Evolutionary conservation across 2,113 vertebrate genomes (phyloP).

Genomic region (Laticauda colubrina): DNA sequence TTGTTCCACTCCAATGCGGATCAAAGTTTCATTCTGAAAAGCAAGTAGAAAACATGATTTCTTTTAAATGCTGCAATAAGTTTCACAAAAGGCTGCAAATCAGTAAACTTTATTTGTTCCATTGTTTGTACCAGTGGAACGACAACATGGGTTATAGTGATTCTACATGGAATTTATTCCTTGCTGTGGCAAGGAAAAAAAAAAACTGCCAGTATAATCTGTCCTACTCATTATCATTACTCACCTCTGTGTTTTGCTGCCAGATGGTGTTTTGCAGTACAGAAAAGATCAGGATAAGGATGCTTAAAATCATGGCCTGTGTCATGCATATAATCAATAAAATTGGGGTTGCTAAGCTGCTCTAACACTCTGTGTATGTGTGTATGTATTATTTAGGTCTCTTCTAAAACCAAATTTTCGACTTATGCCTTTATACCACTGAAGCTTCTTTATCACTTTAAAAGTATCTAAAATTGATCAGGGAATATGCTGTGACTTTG

Average conservation of each 20-base stretch:
- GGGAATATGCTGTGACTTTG: not conserved
- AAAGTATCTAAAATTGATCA: not conserved
- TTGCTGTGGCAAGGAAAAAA: not conserved
- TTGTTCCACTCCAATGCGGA: not conserved
- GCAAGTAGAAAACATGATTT: constrained; percentile 6
- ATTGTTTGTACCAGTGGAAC: not conserved
- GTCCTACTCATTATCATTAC: not conserved
- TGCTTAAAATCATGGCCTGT: not conserved
- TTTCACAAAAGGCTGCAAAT: not conserved
- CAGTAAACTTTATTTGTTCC: not conserved
- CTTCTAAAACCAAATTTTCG: not conserved
- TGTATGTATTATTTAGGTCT: not conserved
- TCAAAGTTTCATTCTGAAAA: not conserved
- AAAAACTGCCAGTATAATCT: not conserved
- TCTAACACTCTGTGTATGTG: not conserved
- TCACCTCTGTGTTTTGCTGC: not conserved
- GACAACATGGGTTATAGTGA: not conserved
- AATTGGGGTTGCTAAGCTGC: not conserved
- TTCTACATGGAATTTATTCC: not conserved
- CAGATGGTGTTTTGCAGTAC: not conserved
- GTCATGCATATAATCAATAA: not conserved
- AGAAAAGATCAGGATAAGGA: not conserved
- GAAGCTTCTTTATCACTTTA: not conserved
- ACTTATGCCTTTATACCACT: not conserved
- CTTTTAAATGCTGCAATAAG: not conserved